Conservation (phyloP, 2,113 vertebrate genomes). For the Ceyx margarethae region DNA sequence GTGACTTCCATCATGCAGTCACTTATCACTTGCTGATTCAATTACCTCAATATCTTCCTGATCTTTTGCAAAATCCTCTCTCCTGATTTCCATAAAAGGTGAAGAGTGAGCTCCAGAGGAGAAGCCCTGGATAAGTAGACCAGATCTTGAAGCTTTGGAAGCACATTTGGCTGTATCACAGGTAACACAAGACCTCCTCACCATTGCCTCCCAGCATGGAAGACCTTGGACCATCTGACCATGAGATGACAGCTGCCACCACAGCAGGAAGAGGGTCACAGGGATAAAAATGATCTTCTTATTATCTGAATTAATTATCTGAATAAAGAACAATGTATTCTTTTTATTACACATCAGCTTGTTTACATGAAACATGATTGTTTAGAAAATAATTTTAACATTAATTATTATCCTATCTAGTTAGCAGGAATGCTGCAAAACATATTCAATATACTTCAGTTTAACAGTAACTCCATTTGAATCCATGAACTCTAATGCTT, state of each 20-base stretch:
- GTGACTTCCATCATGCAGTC: background rate
- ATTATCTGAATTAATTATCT: no score
- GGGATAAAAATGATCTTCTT: background rate
- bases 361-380: background rate
- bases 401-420: background rate
- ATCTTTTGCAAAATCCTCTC: background rate
- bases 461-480: background rate
- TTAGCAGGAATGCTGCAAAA: background rate
- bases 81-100: background rate
- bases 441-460: background rate
- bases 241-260: background rate
- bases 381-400: background rate
- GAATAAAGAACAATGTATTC: background rate
- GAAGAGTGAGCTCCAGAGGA: background rate
- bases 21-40: background rate
- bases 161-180: background rate
- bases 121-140: background rate
- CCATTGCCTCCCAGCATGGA: background rate
- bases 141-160: background rate
- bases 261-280: background rate
- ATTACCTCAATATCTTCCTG: background rate
- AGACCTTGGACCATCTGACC: background rate
- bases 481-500: background rate
- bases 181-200: background rate
- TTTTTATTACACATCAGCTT: background rate